A percentile compares a stretch with the other conserved stretches of the same genome.
Conservation (phyloP, 2,888 invertebrate genomes). For the Cremastinae sp. region DNA sequence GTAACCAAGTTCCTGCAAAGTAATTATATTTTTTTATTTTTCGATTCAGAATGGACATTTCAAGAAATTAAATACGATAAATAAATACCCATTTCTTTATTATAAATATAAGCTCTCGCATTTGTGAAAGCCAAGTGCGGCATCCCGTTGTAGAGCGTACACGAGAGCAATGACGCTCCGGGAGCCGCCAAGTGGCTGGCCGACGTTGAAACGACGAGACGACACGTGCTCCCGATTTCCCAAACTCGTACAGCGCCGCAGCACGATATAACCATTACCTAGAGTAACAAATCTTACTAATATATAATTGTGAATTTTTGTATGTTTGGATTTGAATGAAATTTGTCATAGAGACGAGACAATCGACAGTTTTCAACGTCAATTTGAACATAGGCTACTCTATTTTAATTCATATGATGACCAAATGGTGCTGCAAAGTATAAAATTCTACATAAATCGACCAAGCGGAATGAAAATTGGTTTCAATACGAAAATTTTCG, state of each 20-base stretch:
- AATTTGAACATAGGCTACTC: too few relatives aligned
- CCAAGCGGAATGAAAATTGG: too few relatives aligned
- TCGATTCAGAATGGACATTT: neutral
- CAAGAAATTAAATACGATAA: neutral
- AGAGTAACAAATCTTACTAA: constrained; percentile 20
- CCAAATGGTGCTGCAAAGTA: too few relatives aligned
- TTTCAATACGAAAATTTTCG: too few relatives aligned
- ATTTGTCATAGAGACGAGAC: too few relatives aligned
- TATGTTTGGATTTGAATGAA: too few relatives aligned
- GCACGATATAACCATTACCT: constrained; percentile 79
- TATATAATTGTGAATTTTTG: neutral
- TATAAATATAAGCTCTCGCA: constrained; percentile 92
- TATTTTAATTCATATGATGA: too few relatives aligned
- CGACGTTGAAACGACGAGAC: constrained; percentile 76
- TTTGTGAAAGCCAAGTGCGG: constrained; percentile 92
- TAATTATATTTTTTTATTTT: neutral
- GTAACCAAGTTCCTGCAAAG: constrained; percentile 80
- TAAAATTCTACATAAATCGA: too few relatives aligned
- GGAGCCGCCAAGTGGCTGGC: constrained; percentile 77
- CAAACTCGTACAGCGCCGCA: constrained; percentile 79
- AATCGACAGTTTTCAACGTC: too few relatives aligned
- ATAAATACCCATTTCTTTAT: constrained; percentile 87
- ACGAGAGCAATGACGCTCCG: constrained; percentile 74
- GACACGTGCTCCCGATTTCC: constrained; percentile 76
- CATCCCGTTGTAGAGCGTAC: constrained; percentile 85